A percentile compares a stretch with the other conserved stretches of the same genome.
phyloP scores from a whole-genome alignment of 2,888 invertebrate species.

The Machimus rusticus region DNA sequence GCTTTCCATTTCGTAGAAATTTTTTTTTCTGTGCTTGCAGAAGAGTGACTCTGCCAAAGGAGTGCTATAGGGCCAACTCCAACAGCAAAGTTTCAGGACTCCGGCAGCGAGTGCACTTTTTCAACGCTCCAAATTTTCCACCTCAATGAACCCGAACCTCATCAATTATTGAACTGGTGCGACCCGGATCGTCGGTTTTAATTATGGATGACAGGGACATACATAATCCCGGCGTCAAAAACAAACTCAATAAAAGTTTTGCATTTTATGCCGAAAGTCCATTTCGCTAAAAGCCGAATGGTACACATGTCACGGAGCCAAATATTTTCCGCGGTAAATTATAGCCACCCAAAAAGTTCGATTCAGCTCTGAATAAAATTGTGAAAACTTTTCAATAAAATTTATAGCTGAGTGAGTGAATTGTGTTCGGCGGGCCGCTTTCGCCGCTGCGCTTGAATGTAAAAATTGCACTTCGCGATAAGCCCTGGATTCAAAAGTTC shows the following conservation, averaged over 20 bases:
- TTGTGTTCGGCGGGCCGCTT: conserved; percentile 1
- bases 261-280: conserved; percentile 41
- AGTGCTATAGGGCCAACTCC: not conserved
- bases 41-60: not conserved
- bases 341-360: conserved; percentile 35
- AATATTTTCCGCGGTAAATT: conserved; percentile 36
- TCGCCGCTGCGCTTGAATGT: not conserved
- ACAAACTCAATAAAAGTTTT: conserved; percentile 45
- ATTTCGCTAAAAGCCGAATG: conserved; percentile 42
- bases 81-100: not conserved
- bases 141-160: conserved; percentile 40
- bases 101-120: conserved; percentile 14
- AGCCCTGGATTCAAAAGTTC: conserved; percentile 6
- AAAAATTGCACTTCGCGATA: conserved; percentile 17
- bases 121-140: conserved; percentile 28
- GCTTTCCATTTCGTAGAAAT: conserved; percentile 15
- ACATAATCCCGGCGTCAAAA: conserved; percentile 40
- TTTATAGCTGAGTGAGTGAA: conserved; percentile 38
- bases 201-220: conserved; percentile 43
- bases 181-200: conserved; percentile 40
- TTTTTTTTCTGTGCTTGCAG: not conserved
- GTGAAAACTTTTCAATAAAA: conserved; percentile 38
- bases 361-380: conserved; percentile 23
- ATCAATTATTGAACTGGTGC: conserved; percentile 41
- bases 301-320: conserved; percentile 36